phyloP scores from a whole-genome alignment of 1,140 invertebrate species.

The Drosophila burlai region DNA sequence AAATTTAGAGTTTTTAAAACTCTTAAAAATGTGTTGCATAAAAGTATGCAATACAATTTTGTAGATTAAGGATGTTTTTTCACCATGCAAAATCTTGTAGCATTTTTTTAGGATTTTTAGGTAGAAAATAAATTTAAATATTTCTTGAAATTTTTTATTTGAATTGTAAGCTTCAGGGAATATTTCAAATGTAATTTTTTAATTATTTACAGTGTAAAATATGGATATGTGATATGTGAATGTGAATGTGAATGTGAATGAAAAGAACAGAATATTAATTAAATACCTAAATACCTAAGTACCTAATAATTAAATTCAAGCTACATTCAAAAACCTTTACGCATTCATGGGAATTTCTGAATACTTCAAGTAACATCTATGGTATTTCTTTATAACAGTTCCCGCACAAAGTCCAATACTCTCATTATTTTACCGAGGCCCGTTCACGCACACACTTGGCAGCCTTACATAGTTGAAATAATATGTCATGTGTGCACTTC shows the following conservation, averaged over 20 bases:
- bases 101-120: not conserved
- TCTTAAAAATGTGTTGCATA: not conserved
- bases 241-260: too few relatives aligned
- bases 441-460: conserved; percentile 1
- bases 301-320: not conserved
- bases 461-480: conserved; percentile 47
- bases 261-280: too few relatives aligned
- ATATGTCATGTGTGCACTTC: conserved; percentile 78
- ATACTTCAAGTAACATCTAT: not conserved
- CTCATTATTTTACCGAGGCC: not conserved
- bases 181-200: not conserved
- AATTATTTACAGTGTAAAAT: not conserved
- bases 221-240: too few relatives aligned
- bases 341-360: not conserved
- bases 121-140: not conserved
- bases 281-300: too few relatives aligned
- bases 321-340: not conserved
- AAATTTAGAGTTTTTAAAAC: not conserved
- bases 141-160: not conserved
- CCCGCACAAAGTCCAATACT: conserved; percentile 1
- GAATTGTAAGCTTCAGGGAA: not conserved
- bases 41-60: not conserved
- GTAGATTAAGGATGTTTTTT: too few relatives aligned
- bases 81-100: not conserved
- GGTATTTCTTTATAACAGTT: not conserved